Base-by-base conservation (phyloP, 2,888 invertebrate genomes). In the Rhogogaster chlorosoma region DNA sequence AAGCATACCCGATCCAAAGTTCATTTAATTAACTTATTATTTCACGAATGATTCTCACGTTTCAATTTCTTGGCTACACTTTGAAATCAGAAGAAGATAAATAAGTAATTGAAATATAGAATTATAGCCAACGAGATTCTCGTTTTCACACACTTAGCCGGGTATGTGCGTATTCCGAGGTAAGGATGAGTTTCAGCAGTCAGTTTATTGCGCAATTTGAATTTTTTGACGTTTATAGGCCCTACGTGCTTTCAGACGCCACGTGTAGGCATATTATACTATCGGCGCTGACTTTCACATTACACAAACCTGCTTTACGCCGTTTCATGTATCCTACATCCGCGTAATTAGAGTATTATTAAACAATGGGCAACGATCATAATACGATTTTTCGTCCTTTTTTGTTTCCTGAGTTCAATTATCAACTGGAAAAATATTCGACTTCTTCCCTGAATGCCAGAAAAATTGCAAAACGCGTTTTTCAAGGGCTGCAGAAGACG, bases 211-310 rank as follows among this genome's bases (percentile, higher is more conserved):
- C 42, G 45, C 75, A 75, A 26, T 38, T 75, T 75, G 12, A 70
- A 70, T 70, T 70, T 70, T 70, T 70, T 70, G 6, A 70, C 70
- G 70, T 38, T 70, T 70, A 70, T 36, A 29, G 36, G 75, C 42
- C 75, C 75, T 45, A 75, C 75, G 75, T 75, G 75, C 45, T 26
- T 26, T 45, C 26, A 36, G 18, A 15, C 70, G 36, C 75, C 75
- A 45, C 45, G 42, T 75, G 75, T 75, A 70, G 29, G 32, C 75
- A 45, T 26, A 45, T 38, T 45, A 45, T 75, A 71, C 32, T 75
- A 75, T 75, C 75, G 22, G 38, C 26, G 22, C 26, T 45, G 45
- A 75, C 75, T 75, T 75, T 75, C 75, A 75, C 75, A 75, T 75
- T 45, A n/a, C 75, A n/a, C 36, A 45, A 75, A 45, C 75, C 45